Conservation (phyloP, 2,113 vertebrate genomes). For the Protobothrops flavoviridis region DNA sequence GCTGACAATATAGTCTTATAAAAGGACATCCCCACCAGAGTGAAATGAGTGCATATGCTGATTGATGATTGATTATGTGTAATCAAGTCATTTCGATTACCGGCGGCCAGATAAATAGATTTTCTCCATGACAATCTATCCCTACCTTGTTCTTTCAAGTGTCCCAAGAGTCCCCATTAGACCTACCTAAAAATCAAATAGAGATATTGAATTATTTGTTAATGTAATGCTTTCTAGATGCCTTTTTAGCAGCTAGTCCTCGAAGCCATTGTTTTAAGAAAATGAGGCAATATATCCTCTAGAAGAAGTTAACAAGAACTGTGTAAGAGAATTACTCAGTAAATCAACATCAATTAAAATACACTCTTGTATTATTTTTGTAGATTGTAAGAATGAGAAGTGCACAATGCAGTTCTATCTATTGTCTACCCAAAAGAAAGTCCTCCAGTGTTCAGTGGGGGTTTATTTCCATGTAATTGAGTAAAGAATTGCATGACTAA, state of each 20-base stretch:
- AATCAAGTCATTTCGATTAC: background rate
- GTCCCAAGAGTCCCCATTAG: background rate
- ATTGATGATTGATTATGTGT: background rate
- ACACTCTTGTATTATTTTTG: background rate
- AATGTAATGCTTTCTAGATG: background rate
- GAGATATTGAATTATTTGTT: background rate
- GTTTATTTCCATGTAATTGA: background rate
- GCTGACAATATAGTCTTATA: background rate
- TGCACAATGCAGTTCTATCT: background rate
- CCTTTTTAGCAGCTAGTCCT: background rate
- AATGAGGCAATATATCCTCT: background rate
- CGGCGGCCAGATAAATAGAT: background rate
- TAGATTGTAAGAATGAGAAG: background rate
- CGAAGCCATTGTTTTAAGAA: background rate
- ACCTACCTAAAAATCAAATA: background rate
- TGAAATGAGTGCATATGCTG: background rate
- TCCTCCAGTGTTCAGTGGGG: background rate
- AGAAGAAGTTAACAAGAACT: background rate
- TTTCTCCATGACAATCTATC: background rate
- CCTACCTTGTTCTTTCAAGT: background rate
- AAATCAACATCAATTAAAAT: background rate
- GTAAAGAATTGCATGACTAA: background rate
- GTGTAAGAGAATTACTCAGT: background rate
- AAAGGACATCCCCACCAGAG: background rate
- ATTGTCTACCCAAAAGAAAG: background rate